Evolutionary conservation across 1,140 invertebrate genomes (phyloP), one percentile per base, ranked within the genome.

Genomic region (Drosophila azteca): DNA sequence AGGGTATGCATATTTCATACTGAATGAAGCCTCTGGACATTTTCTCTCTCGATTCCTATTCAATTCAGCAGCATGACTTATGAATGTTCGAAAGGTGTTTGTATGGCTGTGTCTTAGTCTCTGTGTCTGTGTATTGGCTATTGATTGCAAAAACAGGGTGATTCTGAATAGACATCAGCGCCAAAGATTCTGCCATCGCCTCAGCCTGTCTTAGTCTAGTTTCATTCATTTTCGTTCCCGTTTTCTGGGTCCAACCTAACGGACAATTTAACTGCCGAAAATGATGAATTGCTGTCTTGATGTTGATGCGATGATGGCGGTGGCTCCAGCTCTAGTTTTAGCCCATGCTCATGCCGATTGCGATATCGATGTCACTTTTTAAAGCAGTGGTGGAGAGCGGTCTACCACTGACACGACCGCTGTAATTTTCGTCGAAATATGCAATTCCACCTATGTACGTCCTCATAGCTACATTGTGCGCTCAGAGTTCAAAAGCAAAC

Each of bases 121-220:
- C 9, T 54, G 20, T 22, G 60, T 45, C 8, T 57, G 11, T 57
- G 46, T 20, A 17, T 52, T 52, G 13, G 31, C 22, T 51, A 57
- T 53, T 59, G 35, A 70, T 70, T 70, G 67, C 68, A 66, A 71
- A 65, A 65, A 60, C 51, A 67, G 64, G 69, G 69, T 57, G 51
- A 67, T 29, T 39, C 41, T 39, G 11, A 39, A 39, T 13, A 4
- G 35, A 11, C 31, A 35, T 39, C 35, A 39, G n/a, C 6, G 22
- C 11, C 43, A 45, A 45, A 26, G 24, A 44, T 49, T 43, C 51
- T 52, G 39, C 31, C 41, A 46, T 31, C 45, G 41, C 3, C n/a
- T 22, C 31, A 49, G 26, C 35, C 35, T 39, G 11, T 39, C 35
- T 39, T 39, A 50, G 24, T 57, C 54, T 57, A 43, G 54, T 46